Base-by-base conservation (phyloP, 1,140 invertebrate species). In the Antheraea mylitta region DNA sequence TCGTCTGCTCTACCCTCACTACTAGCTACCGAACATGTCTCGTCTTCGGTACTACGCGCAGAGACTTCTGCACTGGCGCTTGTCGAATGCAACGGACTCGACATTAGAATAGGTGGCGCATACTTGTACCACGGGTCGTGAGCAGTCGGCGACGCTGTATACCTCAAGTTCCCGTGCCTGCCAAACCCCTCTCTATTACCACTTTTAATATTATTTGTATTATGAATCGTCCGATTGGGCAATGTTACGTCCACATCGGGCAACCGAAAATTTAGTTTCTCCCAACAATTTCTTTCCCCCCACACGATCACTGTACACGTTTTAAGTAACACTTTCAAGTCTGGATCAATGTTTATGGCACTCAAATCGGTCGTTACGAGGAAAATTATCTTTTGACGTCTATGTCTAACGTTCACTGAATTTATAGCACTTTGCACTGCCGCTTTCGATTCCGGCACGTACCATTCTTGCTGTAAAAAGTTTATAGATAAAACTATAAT, bases 221-320 rank as follows among this genome's bases (percentile, higher is more conserved):
- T 92, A 82, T 92, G 90, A 83, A 92, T 86, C 86, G 92, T 93
- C 85, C 92, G 91, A 89, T 92, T 90, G 62, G 92, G 91, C 66
- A 92, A 86, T 42, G 90, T 91, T 73, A 91, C 83, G 77, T 90
- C 92, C 82, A 91, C 93, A 86, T 98, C 96, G 19, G 97, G 97
- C 95, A 98, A 96, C 67, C 96, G 95, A 93, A 96, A 98, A 80
- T 96, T 95, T 75, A 98, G 93, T 90, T 98, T 98, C 80, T 97
- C 96, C 97, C 97, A 97, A 93, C 98, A 98, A 79, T 96, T 94
- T 77, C 95, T 96, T 78, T 97, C 97, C 66, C 96, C 96, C 96
- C 96, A 97, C 80, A 96, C 94, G 36, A 98, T 96, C 72, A 96
- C 96, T 53, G 96, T 96, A 93, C 96, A 97, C 69, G 96, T 97